These are phyloP conservation scores for Nesoenas mayeri DNA, from an alignment of 2,113 vertebrate species.

Conservation along the genomic window DNA sequence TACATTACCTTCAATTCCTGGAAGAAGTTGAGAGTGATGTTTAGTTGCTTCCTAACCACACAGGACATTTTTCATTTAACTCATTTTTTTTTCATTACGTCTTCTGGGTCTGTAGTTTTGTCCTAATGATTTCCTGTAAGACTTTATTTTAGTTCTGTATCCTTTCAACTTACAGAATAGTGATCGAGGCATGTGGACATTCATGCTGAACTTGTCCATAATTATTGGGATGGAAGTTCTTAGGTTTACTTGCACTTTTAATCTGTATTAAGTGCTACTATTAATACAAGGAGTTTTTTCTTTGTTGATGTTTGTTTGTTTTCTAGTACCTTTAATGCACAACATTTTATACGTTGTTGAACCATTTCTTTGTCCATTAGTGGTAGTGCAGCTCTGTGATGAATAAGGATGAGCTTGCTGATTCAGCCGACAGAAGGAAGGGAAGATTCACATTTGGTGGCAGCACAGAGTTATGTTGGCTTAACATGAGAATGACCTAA, in stretches of 20 bases:
- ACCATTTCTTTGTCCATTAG: background rate
- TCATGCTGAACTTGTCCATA: background rate
- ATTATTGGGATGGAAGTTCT: background rate
- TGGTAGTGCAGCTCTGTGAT: background rate
- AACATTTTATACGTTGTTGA: background rate
- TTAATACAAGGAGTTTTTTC: background rate
- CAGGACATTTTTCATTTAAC: background rate
- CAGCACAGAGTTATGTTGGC: background rate
- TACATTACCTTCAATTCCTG: background rate
- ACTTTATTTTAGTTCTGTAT: background rate
- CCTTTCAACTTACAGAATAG: background rate
- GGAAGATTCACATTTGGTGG: background rate
- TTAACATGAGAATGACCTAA: background rate
- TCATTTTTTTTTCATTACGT: background rate
- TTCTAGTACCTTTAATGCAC: background rate
- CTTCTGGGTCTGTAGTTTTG: background rate
- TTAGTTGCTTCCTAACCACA: background rate
- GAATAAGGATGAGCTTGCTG: background rate
- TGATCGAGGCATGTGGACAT: background rate
- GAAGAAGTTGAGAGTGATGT: background rate
- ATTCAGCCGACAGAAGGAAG: background rate
- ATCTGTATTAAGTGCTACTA: background rate
- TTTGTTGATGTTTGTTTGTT: background rate
- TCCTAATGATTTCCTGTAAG: background rate
- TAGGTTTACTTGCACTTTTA: background rate